Base-by-base conservation (phyloP, 2,113 vertebrate genomes). In the Halichoerus grypus region DNA sequence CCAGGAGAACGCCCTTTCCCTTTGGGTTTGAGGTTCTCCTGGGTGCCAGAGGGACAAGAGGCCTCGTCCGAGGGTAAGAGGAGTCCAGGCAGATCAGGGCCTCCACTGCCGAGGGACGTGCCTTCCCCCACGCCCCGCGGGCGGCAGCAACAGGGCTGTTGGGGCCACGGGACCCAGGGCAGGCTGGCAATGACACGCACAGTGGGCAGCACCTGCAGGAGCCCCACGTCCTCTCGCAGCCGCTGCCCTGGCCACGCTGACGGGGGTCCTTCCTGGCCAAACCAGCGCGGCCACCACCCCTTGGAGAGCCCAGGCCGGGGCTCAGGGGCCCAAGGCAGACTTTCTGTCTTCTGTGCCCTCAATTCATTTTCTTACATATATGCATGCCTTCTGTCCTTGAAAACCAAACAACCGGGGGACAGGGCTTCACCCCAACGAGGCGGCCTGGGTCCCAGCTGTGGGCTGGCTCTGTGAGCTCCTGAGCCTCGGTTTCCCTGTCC, bases 131-230 rank as follows among this genome's bases (percentile, higher is more conserved):
- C 21, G 14, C 21, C 22, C 71, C 24, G 24, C 31, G 3, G 71
- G 22, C 0, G 12, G 7, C 71, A 15, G 12, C 71, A 2, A 42
- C 12, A 72, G 1, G 71, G 36, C 42, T 14, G 12, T 1, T 4
- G 71, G 39, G 39, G 39, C 39, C 71, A 22, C 71, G 2, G 21
- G 36, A 24, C 21, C 67, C 1, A 13, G 36, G 36, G 69, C 69
- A 42, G 69, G 36, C 36, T 22, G 11, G 36, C 21, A 31, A 13
- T 13, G 28, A 65, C 63, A 14, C 28, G 13, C 26, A 28, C 13
- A 5, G 63, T 28, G 13, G 61, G 63, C 28, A 31, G 28, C 4
- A 24, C 3, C 24, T 12, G 59, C 59, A 28, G 59, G 28, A 2
- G 5, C 28, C 63, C 28, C 13, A 5, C 13, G 28, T 15, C 63